These are phyloP conservation scores for Phataginus tetradactyla DNA, from an alignment of 2,797 vertebrate species.

Conservation along the genomic window DNA sequence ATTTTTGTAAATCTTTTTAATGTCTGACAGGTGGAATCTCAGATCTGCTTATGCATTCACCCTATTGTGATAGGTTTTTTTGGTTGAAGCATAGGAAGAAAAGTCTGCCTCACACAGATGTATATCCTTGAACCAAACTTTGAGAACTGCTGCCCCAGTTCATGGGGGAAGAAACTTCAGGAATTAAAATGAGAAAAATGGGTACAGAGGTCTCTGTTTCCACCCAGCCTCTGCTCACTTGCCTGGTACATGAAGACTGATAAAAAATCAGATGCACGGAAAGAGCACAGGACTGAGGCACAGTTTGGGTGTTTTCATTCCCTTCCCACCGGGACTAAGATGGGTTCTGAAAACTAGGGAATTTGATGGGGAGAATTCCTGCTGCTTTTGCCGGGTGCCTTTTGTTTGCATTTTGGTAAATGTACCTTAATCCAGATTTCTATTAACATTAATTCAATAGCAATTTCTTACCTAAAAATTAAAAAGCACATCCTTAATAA, in stretches of 20 bases:
- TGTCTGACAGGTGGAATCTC: background rate
- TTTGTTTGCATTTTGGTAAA: background rate
- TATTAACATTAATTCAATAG: background rate
- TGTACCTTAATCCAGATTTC: background rate
- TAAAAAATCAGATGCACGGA: background rate
- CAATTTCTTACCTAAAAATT: background rate
- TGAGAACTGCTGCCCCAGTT: background rate
- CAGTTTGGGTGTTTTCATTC: background rate
- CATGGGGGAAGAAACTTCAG: background rate
- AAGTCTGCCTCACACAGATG: background rate
- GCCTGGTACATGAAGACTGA: background rate
- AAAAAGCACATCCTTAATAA: background rate
- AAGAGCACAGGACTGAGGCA: background rate
- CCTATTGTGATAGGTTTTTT: background rate
- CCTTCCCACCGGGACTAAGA: background rate
- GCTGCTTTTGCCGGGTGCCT: background rate
- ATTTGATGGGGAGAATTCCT: background rate
- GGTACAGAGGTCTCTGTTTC: background rate
- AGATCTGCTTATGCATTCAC: background rate
- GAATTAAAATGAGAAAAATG: background rate
- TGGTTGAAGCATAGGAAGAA: background rate
- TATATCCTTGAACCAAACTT: background rate
- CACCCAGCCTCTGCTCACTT: background rate
- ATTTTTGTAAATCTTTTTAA: slow-evolving; percentile 8
- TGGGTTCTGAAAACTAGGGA: background rate